Evolutionary conservation across 1,140 invertebrate species (phyloP), one percentile per base, ranked within the genome.

Genomic region (Penaeus indicus): DNA sequence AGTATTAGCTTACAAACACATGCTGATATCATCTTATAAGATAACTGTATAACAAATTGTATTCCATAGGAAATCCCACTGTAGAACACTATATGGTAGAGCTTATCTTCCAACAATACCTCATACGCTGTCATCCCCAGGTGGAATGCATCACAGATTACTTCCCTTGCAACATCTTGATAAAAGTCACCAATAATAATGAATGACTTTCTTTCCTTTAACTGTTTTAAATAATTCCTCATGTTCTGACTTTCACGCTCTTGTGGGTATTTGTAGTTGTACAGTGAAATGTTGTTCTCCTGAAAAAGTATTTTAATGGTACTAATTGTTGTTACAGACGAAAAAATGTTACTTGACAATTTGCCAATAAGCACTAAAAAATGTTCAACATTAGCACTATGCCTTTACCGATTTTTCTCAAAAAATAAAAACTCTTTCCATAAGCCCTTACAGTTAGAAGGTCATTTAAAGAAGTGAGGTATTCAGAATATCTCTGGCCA

Each of bases 131-230:
- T 91, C 92, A 92, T 93, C 91, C 95, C 93, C 91, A 95, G 93
- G 92, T 95, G 94, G 89, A 94, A 95, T 1, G 96, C 96, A 92
- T 96, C 95, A 92, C 96, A 97, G 94, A 97, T 95, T 1, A 96
- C 94, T 67, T 94, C 93, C 82, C 95, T 93, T 5, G 96, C 96
- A 16, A 94, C 94, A 88, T 94, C 93, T 87, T 95, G 95, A 89
- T 96, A 95, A 69, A 97, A 95, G 92, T 97, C 96, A 0, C 96
- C 96, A 91, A 97, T 97, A 42, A 97, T 97, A 21, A 97, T 96
- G 86, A 94, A 94, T 1, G 93, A 93, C 86, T 93, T 94, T 89
- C 95, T 95, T 2, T 93, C 92, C 91, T 96, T 95, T 62, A 97
- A 91, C 90, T 96, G 95, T 91, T 94, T 93, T 90, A 97, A 93